phyloP scores from a whole-genome alignment of 30 jellyfish, hydroid and myxozoan genomes.

The Aurelia sp. region DNA sequence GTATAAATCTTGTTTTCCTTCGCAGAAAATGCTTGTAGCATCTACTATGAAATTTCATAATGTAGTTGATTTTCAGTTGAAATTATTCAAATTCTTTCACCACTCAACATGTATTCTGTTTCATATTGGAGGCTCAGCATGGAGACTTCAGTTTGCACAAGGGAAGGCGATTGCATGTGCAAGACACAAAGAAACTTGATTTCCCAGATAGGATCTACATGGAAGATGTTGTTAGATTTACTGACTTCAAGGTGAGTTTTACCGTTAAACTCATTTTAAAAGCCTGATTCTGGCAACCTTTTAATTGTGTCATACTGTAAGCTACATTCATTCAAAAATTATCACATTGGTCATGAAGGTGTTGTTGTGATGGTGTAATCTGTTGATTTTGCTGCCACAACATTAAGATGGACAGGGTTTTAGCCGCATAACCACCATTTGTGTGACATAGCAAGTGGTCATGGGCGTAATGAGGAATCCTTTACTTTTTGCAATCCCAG shows the following conservation, averaged over 20 bases:
- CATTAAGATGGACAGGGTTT: too few species aligned
- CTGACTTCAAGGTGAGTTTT: neutral
- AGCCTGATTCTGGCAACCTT: neutral
- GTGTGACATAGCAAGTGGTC: too few species aligned
- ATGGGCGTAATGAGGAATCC: neutral
- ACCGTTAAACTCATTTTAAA: neutral
- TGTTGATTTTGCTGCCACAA: too few species aligned
- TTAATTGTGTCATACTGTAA: neutral
- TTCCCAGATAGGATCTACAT: constrained; percentile 27
- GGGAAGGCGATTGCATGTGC: neutral
- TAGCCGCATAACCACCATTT: too few species aligned
- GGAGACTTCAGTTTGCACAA: neutral
- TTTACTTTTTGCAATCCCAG: neutral
- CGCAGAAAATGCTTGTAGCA: too few species aligned
- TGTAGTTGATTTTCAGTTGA: neutral
- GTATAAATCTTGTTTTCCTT: too few species aligned
- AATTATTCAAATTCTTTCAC: neutral
- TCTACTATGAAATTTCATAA: too few species aligned
- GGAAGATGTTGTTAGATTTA: constrained; percentile 14
- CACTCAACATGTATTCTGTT: neutral
- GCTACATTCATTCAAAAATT: too few species aligned
- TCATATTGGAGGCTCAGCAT: constrained; percentile 5
- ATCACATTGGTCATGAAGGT: too few species aligned
- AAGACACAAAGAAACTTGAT: constrained; percentile 29
- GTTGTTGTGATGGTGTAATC: too few species aligned